Percentiles rank a stretch among this genome's conserved stretches.
Evolutionary conservation across 2,113 vertebrate genomes (phyloP).

Genomic region (Siphamia tubifer): DNA sequence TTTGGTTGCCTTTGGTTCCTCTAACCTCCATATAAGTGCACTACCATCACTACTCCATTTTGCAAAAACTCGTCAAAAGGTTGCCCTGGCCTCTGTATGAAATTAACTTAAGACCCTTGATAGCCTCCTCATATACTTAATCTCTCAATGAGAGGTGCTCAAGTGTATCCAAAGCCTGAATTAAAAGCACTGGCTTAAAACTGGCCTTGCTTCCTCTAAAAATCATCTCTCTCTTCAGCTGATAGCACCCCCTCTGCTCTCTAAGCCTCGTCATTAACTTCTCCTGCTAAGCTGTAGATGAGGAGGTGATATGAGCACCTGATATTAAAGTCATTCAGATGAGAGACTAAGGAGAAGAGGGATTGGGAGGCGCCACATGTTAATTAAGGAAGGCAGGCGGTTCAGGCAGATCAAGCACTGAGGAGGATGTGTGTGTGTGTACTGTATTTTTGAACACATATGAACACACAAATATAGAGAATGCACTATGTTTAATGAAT

Average conservation of each 20-base stretch:
- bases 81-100: constrained; percentile 36
- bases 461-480: neutral
- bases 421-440: neutral
- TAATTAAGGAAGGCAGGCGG: constrained; percentile 63
- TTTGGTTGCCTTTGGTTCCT: neutral
- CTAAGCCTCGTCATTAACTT: constrained; percentile 81
- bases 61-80: constrained; percentile 43
- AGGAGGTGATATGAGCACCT: constrained; percentile 71
- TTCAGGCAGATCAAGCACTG: constrained; percentile 22
- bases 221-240: constrained; percentile 67
- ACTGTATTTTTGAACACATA: neutral
- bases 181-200: constrained; percentile 73
- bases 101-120: constrained; percentile 69
- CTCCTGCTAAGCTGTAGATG: constrained; percentile 67
- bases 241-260: constrained; percentile 66
- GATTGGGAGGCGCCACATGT: constrained; percentile 47
- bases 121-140: constrained; percentile 72
- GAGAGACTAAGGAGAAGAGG: constrained; percentile 49
- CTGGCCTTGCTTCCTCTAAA: constrained; percentile 59
- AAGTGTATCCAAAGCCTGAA: constrained; percentile 79
- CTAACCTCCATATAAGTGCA: constrained; percentile 5
- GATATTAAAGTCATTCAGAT: constrained; percentile 73
- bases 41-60: neutral
- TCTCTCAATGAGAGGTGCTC: constrained; percentile 75
- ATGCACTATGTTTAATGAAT: too few relatives aligned